Conservation (phyloP, 2,113 vertebrate species). For the Anhinga anhinga region DNA sequence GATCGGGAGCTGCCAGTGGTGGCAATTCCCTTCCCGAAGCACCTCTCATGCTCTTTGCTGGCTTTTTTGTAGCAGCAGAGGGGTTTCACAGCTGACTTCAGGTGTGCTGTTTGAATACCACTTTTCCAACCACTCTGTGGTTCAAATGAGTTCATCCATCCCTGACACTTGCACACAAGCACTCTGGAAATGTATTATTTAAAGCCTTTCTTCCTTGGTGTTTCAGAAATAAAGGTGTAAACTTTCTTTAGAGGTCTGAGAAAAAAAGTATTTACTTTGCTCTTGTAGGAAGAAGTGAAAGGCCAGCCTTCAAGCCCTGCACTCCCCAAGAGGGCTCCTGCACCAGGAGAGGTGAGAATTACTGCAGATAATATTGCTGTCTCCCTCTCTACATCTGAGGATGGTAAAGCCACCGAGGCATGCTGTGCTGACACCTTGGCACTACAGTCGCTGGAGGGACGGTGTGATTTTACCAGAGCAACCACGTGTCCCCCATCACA, state of each 20-base stretch:
- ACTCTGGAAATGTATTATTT: slow-evolving; percentile 58
- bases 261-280: background rate
- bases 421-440: slow-evolving; percentile 35
- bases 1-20: background rate
- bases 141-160: slow-evolving; percentile 41
- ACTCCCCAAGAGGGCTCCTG: slow-evolving; percentile 22
- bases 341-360: slow-evolving; percentile 39
- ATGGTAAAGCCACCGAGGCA: slow-evolving; percentile 36
- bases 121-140: background rate
- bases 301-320: background rate
- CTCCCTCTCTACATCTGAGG: slow-evolving; percentile 30
- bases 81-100: slow-evolving; percentile 19
- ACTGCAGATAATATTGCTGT: background rate
- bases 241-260: background rate
- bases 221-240: slow-evolving; percentile 24
- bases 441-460: background rate
- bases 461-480: slow-evolving; percentile 31
- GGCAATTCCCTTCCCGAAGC: background rate
- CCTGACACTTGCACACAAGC: background rate
- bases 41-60: background rate
- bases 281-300: slow-evolving; percentile 38
- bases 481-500: background rate
- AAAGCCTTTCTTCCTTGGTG: background rate
- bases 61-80: background rate
- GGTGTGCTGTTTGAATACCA: slow-evolving; percentile 10